Conservation (phyloP, 2,888 invertebrate genomes). For the Sisyra nigra region DNA sequence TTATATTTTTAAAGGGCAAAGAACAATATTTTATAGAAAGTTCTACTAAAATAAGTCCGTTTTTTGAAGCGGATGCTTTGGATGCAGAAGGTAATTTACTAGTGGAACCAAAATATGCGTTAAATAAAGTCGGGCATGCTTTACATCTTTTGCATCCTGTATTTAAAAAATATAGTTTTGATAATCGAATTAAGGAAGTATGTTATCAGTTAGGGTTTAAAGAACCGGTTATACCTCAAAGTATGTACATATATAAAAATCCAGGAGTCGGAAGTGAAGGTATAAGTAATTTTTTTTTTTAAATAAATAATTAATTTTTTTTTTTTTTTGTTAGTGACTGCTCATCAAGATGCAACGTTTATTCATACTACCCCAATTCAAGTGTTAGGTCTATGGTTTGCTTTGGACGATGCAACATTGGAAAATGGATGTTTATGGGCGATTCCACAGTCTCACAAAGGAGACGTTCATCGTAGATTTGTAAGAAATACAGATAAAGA, state of each 20-base stretch:
- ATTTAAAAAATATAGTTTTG: constrained; percentile 72
- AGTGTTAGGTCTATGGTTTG: constrained; percentile 87
- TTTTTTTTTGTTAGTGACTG: constrained; percentile 35
- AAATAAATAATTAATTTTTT: background rate
- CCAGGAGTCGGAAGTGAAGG: constrained; percentile 81
- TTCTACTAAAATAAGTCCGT: constrained; percentile 79
- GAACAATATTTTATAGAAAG: constrained; percentile 82
- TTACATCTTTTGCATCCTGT: constrained; percentile 65
- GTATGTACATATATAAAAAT: constrained; percentile 98
- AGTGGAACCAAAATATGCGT: constrained; percentile 43
- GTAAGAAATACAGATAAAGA: constrained; percentile 50
- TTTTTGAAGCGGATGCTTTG: constrained; percentile 75
- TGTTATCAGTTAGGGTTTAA: constrained; percentile 54
- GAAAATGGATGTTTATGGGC: constrained; percentile 95
- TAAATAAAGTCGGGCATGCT: constrained; percentile 83
- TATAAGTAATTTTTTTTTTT: constrained; percentile 25
- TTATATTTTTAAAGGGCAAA: constrained; percentile 34
- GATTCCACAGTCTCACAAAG: constrained; percentile 79
- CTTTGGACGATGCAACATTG: constrained; percentile 79
- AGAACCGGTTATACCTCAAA: constrained; percentile 79
- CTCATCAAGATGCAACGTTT: constrained; percentile 81
- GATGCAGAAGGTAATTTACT: constrained; percentile 55
- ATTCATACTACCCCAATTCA: constrained; percentile 70
- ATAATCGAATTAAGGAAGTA: constrained; percentile 62
- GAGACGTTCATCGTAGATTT: constrained; percentile 57